Conservation (phyloP, 2,888 invertebrate species). For the Caenorhabditis japonica region DNA sequence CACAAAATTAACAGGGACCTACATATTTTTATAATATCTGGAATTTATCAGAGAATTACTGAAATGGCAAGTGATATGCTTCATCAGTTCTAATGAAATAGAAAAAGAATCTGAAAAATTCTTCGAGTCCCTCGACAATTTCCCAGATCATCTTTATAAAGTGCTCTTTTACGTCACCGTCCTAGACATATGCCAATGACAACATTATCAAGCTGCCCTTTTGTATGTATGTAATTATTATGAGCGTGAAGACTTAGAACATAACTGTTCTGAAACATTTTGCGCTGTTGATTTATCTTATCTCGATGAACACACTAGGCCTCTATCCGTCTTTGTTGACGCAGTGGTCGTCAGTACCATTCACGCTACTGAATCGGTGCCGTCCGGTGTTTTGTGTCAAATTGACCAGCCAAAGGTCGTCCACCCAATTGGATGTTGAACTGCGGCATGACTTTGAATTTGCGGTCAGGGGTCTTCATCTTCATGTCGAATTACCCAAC, state of each 20-base stretch:
- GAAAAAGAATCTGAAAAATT: not conserved
- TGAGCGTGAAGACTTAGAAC: no score
- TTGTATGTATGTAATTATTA: no score
- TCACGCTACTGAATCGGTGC: conserved; percentile 37
- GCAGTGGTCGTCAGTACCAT: conserved; percentile 42
- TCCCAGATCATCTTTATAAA: not conserved
- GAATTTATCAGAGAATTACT: no score
- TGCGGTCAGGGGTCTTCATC: not conserved
- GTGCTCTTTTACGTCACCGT: no score
- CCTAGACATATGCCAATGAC: no score
- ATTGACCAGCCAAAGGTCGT: conserved; percentile 50
- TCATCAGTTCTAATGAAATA: no score
- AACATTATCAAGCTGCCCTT: no score
- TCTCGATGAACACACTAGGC: conserved; percentile 25
- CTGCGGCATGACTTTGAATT: conserved; percentile 14
- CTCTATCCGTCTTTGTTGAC: conserved; percentile 37
- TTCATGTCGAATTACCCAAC: conserved; percentile 9
- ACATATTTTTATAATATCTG: no score
- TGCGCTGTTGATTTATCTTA: conserved; percentile 16
- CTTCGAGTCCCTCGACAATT: not conserved
- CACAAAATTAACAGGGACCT: no score
- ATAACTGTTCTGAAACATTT: no score
- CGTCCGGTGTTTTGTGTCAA: conserved; percentile 39
- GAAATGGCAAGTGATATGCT: no score
- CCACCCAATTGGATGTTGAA: conserved; percentile 17